These are phyloP conservation scores for Drosophila burlai DNA, from an alignment of 1,140 invertebrate species.

Conservation along the genomic window DNA sequence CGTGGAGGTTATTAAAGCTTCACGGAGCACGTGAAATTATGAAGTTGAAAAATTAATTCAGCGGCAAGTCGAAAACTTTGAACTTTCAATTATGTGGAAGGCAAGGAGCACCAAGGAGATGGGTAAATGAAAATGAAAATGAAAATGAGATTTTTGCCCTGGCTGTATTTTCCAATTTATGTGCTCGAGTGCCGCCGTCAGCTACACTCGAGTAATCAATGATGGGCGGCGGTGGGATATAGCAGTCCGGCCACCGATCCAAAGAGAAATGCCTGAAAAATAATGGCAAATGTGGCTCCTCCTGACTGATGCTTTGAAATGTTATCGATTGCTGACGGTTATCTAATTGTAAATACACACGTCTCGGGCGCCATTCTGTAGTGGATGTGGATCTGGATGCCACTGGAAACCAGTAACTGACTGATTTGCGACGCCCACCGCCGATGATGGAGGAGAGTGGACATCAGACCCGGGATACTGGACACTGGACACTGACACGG, in stretches of 20 bases:
- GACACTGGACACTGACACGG: background rate
- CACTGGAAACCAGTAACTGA: slow-evolving; percentile 41
- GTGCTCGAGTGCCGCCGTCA: slow-evolving; percentile 78
- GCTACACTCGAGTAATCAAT: slow-evolving; percentile 78
- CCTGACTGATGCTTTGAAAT: slow-evolving; percentile 34
- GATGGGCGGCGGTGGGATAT: slow-evolving; percentile 36
- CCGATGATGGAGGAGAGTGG: slow-evolving; percentile 33
- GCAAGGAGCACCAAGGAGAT: slow-evolving; percentile 38
- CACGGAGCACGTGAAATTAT: slow-evolving; percentile 74
- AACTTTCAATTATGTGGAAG: slow-evolving; percentile 80
- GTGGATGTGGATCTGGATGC: slow-evolving; percentile 21
- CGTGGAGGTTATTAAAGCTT: slow-evolving; percentile 68
- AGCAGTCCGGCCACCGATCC: slow-evolving; percentile 30
- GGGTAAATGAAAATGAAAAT: slow-evolving; percentile 60
- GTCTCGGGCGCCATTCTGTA: slow-evolving; percentile 33
- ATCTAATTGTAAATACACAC: slow-evolving; percentile 79
- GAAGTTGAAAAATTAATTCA: slow-evolving; percentile 83
- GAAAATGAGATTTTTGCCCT: slow-evolving; percentile 60
- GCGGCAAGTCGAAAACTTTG: slow-evolving; percentile 79
- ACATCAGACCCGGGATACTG: slow-evolving; percentile 12
- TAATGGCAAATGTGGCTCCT: slow-evolving; percentile 64
- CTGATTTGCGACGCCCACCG: slow-evolving; percentile 59
- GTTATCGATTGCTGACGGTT: slow-evolving; percentile 73
- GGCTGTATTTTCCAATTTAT: slow-evolving; percentile 76
- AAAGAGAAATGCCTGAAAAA: slow-evolving; percentile 65